These are phyloP conservation scores for Triops longicaudatus DNA, from an alignment of 1,140 invertebrate species.

Conservation along the genomic window DNA sequence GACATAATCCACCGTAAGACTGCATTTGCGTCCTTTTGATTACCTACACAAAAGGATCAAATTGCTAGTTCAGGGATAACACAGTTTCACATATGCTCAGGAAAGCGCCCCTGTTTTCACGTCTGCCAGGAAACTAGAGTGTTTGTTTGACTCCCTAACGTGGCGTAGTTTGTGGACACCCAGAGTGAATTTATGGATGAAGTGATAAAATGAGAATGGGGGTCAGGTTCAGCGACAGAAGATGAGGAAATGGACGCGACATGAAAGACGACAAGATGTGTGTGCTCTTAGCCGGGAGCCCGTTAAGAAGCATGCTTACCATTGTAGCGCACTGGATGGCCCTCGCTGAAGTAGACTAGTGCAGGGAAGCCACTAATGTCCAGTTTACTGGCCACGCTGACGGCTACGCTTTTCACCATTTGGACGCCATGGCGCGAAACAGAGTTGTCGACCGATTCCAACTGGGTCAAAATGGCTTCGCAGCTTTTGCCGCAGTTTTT, in stretches of 20 bases:
- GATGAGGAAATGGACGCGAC: neutral
- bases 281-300: neutral
- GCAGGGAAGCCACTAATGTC: conserved; percentile 85
- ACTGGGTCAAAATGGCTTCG: conserved; percentile 69
- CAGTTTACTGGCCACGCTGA: conserved; percentile 71
- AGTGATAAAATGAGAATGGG: neutral
- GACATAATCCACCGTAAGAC: conserved; percentile 29
- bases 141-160: neutral
- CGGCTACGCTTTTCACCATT: conserved; percentile 87
- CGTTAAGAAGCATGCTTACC: conserved; percentile 53
- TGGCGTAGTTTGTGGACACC: neutral
- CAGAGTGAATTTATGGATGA: neutral
- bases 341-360: conserved; percentile 83
- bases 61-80: neutral
- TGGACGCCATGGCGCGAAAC: conserved; percentile 75
- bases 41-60: conserved; percentile 26
- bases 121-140: conserved; percentile 13
- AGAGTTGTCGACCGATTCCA: conserved; percentile 90
- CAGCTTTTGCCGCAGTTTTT: conserved; percentile 69
- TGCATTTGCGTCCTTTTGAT: conserved; percentile 28
- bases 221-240: neutral
- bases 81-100: neutral
- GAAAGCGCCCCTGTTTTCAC: conserved; percentile 13
- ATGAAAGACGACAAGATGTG: neutral
- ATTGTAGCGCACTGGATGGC: conserved; percentile 87